Evolutionary conservation across 2,797 vertebrate species (phyloP), one percentile per base, ranked within the genome.

Genomic region (Hoplostethus mediterraneus): DNA sequence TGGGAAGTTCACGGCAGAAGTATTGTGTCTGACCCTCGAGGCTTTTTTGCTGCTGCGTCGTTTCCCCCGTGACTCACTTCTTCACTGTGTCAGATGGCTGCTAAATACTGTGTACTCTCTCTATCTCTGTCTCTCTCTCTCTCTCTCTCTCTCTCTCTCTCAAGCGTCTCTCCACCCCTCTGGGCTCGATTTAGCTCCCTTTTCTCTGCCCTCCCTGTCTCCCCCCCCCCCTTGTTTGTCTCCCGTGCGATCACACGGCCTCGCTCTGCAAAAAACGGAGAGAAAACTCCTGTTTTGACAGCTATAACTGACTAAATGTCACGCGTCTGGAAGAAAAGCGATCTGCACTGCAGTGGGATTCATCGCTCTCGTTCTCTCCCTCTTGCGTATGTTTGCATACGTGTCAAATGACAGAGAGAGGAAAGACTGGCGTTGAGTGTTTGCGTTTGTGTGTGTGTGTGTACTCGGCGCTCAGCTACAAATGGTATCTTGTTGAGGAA

Each of bases 281-380:
- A 85, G 81, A 81, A 89, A 89, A 83, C 75, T 78, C 70, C 90
- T 90, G 82, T 91, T 93, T 91, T 93, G 91, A 92, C 88, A 87
- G 86, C 79, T 85, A 16, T 86, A 91, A 87, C 81, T 80, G 86
- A 88, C 84, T 83, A 89, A 89, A 92, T 91, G 89, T 88, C 88
- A 92, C 66, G 75, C 74, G 72, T 71, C 79, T 86, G 71, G 71
- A 79, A 75, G 55, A 73, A 78, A 78, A 86, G 44, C 51, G 59
- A 69, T 81, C 49, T 58, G 70, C 68, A 52, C 61, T 68, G 75
- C 63, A 49, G 64, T 63, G 77, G 60, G 79, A 83, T 79, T 83
- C 71, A 79, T 55, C 73, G 54, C 61, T 51, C 71, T 74, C 3
- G 9, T 47, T 58, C 48, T 63, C 48, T 63, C 52, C 51, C 36